Evolutionary conservation across 2,797 vertebrate genomes (phyloP).

Genomic region (Tachyglossus aculeatus): DNA sequence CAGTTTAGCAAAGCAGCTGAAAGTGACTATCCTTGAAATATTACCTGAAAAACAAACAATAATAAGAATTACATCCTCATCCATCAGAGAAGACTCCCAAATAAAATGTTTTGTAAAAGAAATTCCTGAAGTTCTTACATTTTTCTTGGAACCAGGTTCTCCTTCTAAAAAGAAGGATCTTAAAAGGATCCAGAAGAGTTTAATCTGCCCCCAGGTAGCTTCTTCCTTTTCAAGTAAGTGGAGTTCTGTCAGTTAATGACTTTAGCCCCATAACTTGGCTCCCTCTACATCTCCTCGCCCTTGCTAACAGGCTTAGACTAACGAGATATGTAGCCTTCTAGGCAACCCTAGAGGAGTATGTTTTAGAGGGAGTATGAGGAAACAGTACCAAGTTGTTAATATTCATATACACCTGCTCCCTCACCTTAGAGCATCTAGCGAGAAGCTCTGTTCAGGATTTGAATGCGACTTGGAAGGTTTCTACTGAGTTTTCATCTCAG

Average conservation of each 20-base stretch:
- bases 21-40: too few relatives aligned
- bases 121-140: too few relatives aligned
- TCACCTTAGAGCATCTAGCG: not conserved
- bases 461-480: not conserved
- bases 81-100: too few relatives aligned
- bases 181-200: too few relatives aligned
- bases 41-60: too few relatives aligned
- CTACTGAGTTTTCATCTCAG: not conserved
- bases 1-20: too few relatives aligned
- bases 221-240: too few relatives aligned
- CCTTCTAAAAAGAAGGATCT: too few relatives aligned
- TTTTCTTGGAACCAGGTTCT: too few relatives aligned
- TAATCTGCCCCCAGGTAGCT: too few relatives aligned
- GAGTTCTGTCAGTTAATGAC: not conserved
- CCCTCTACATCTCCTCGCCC: slow-evolving; percentile 18
- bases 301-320: slow-evolving; percentile 7
- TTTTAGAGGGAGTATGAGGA: not conserved
- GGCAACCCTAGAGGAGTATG: not conserved
- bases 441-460: slow-evolving; percentile 27
- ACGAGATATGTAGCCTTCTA: not conserved
- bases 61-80: too few relatives aligned
- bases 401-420: slow-evolving; percentile 13
- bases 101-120: too few relatives aligned
- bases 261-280: slow-evolving; percentile 7
- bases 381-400: not conserved